phyloP scores from a whole-genome alignment of 2,113 vertebrate genomes.

The Chaenocephalus aceratus region DNA sequence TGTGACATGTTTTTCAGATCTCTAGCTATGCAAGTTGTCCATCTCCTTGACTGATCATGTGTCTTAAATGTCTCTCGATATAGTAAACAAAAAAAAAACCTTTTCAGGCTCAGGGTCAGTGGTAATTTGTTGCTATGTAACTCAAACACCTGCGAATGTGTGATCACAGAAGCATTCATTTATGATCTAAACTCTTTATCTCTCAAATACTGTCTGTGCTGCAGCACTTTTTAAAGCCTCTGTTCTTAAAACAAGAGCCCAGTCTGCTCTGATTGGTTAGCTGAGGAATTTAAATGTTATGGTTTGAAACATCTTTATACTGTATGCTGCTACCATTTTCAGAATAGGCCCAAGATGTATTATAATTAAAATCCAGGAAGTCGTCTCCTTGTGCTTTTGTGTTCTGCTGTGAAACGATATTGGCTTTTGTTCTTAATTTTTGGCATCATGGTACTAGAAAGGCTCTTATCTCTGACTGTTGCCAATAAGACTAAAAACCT shows the following conservation, averaged over 20 bases:
- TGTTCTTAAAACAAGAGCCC: no score
- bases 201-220: no score
- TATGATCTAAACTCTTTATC: background rate
- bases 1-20: slow-evolving; percentile 14
- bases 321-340: background rate
- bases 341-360: background rate
- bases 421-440: slow-evolving; percentile 37
- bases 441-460: slow-evolving; percentile 22
- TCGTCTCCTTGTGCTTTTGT: slow-evolving; percentile 2
- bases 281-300: background rate
- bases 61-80: slow-evolving; percentile 32
- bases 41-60: slow-evolving; percentile 27
- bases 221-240: no score
- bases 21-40: slow-evolving; percentile 14
- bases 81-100: background rate
- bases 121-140: slow-evolving; percentile 1
- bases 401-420: slow-evolving; percentile 30
- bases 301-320: no score
- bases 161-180: background rate
- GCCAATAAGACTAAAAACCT: slow-evolving; percentile 44
- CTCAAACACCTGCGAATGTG: background rate
- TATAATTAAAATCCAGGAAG: slow-evolving; percentile 14
- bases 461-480: slow-evolving; percentile 40
- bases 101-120: slow-evolving; percentile 17
- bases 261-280: no score